These are phyloP conservation scores for Archocentrus centrarchus DNA, from an alignment of 2,113 vertebrate genomes.

Conservation along the genomic window DNA sequence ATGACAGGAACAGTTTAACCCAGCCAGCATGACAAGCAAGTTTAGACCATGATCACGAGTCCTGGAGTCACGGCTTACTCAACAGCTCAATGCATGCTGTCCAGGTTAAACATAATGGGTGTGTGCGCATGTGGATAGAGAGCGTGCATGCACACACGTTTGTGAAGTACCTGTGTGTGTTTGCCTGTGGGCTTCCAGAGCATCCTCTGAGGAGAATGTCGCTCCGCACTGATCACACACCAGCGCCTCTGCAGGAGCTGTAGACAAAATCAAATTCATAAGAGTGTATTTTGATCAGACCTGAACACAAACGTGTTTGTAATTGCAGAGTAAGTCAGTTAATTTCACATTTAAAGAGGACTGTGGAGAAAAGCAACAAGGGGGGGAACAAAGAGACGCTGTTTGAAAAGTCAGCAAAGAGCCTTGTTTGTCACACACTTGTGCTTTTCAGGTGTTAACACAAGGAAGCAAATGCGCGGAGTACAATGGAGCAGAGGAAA, in stretches of 20 bases:
- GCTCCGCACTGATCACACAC: constrained; percentile 97
- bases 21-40: constrained; percentile 73
- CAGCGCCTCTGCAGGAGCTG: constrained; percentile 94
- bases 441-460: constrained; percentile 71
- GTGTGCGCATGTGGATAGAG: constrained; percentile 1
- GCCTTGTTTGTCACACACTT: constrained; percentile 50
- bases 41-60: constrained; percentile 55
- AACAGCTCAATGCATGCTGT: constrained; percentile 24
- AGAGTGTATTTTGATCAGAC: constrained; percentile 41
- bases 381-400: constrained; percentile 37
- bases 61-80: constrained; percentile 54
- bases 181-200: constrained; percentile 92
- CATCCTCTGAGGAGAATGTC: constrained; percentile 95
- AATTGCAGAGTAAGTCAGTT: constrained; percentile 48
- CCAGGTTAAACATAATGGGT: constrained; percentile 24
- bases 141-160: not conserved
- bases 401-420: constrained; percentile 56
- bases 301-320: constrained; percentile 33
- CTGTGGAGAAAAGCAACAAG: not conserved
- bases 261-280: constrained; percentile 52
- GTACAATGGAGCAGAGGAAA: constrained; percentile 85
- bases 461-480: constrained; percentile 75
- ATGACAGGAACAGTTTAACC: constrained; percentile 78
- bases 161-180: constrained; percentile 90
- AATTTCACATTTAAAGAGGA: constrained; percentile 32